phyloP scores from a whole-genome alignment of 2,797 vertebrate genomes.

The Sphenopsis melanotis region DNA sequence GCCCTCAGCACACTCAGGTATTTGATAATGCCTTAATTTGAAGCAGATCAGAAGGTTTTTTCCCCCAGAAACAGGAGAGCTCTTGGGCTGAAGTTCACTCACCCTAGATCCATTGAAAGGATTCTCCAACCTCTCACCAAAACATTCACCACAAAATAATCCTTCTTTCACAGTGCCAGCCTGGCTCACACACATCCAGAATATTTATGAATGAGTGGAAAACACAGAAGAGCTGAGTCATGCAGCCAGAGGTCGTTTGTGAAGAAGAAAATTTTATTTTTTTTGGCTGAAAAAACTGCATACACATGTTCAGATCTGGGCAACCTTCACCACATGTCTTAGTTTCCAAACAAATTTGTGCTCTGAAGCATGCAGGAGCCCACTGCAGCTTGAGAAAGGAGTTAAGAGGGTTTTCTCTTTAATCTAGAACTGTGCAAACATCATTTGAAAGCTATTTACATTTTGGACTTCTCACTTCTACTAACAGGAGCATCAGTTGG shows the following conservation, averaged over 20 bases:
- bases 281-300: conserved; percentile 39
- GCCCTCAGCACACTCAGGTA: neutral
- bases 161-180: neutral
- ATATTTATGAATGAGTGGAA: neutral
- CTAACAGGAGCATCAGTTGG: conserved; percentile 11
- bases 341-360: conserved; percentile 9
- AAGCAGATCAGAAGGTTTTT: neutral
- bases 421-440: conserved; percentile 18
- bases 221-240: neutral
- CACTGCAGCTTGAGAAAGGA: conserved; percentile 3
- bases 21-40: neutral
- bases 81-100: neutral
- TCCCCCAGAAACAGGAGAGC: neutral
- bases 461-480: conserved; percentile 3
- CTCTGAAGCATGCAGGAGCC: conserved; percentile 26
- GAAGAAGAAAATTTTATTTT: conserved; percentile 64
- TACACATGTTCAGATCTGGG: conserved; percentile 54
- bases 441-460: conserved; percentile 45
- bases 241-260: neutral
- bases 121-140: neutral
- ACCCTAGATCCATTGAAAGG: no score
- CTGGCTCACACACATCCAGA: neutral
- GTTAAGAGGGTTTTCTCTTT: neutral
- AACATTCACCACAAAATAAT: neutral
- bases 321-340: conserved; percentile 57